A percentile compares a stretch with the other conserved stretches of the same genome.
Evolutionary conservation across 1,140 invertebrate genomes (phyloP).

Genomic region (Maconellicoccus hirsutus): DNA sequence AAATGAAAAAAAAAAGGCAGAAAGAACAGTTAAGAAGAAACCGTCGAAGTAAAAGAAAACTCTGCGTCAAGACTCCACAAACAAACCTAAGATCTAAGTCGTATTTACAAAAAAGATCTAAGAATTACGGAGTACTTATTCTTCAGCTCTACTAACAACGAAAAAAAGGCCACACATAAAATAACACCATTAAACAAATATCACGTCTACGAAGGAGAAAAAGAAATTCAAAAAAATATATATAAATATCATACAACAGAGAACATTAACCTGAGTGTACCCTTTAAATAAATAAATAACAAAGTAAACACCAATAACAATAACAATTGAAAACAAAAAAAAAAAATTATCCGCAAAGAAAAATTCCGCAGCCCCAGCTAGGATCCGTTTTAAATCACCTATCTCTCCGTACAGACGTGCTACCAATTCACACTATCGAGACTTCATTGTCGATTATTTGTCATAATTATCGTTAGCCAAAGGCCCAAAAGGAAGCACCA

Average conservation of each 20-base stretch:
- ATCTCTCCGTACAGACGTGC: not conserved
- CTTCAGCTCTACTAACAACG: not conserved
- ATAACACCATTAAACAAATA: too few species aligned
- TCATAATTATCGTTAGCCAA: not conserved
- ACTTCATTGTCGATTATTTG: not conserved
- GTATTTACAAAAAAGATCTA: too few species aligned
- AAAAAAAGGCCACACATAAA: not conserved
- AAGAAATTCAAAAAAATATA: not conserved
- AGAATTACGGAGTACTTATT: not conserved
- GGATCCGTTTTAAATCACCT: not conserved
- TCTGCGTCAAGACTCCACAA: too few species aligned
- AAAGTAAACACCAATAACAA: not conserved
- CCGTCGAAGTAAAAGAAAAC: too few species aligned
- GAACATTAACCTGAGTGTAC: too few species aligned
- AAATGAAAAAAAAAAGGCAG: too few species aligned
- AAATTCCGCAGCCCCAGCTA: not conserved
- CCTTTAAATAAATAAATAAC: too few species aligned
- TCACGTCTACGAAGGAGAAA: not conserved
- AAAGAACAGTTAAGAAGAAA: too few species aligned
- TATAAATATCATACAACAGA: too few species aligned
- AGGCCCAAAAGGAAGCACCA: too few species aligned
- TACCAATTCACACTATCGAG: not conserved
- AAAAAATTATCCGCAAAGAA: not conserved
- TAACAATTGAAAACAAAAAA: not conserved
- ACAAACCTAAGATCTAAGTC: too few species aligned